Conservation (phyloP, 2,113 vertebrate genomes). For the Oryzias melastigma region DNA sequence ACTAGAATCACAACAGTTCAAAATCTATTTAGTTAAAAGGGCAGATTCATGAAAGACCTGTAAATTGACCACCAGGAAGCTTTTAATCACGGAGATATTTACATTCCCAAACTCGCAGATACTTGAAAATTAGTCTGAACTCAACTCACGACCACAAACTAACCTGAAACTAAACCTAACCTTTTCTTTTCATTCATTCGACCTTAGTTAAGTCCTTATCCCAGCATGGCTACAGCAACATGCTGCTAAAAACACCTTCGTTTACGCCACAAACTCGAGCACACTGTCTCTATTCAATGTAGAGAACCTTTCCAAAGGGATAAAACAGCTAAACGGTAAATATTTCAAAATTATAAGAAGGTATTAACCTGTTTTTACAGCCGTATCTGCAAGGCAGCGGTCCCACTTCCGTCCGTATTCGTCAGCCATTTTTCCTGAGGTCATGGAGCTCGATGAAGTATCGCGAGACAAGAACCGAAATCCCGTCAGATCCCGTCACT, state of each 20-base stretch:
- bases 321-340: not conserved
- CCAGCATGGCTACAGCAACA: not conserved
- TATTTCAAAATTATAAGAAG: not conserved
- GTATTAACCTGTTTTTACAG: conserved; percentile 85
- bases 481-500: conserved; percentile 2
- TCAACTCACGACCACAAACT: too few species aligned
- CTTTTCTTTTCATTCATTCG: not conserved
- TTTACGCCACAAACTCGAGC: not conserved
- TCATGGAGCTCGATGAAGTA: not conserved
- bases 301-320: not conserved
- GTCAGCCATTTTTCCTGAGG: conserved; percentile 81
- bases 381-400: conserved; percentile 87
- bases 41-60: too few species aligned
- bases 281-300: too few species aligned
- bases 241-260: not conserved
- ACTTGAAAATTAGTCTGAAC: too few species aligned
- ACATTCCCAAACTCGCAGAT: too few species aligned
- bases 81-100: too few species aligned
- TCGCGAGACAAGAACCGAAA: conserved; percentile 54
- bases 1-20: too few species aligned
- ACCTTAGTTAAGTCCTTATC: not conserved
- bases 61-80: too few species aligned
- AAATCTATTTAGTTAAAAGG: too few species aligned
- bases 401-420: conserved; percentile 89
- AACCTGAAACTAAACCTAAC: too few species aligned